Base-by-base conservation (phyloP, 2,113 vertebrate genomes). In the Formicarius rufipectus region DNA sequence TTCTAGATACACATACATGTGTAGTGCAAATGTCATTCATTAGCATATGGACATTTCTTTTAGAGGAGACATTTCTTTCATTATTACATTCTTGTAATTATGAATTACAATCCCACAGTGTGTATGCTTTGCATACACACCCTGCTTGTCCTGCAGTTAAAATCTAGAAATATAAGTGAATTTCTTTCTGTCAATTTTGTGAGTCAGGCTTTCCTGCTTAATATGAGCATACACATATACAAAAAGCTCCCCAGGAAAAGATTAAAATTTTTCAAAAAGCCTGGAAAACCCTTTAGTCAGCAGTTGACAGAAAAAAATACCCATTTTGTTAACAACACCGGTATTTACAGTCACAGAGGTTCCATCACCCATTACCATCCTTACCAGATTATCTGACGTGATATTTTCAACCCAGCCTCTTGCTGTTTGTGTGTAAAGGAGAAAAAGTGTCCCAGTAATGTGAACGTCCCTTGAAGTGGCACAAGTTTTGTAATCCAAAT, bases 291-390 rank as follows among this genome's bases (percentile, higher is more conserved):
- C 71, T 90, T 73, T 59, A 42, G 59, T 66, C 55, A 84, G 45
- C 35, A 71, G 35, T 31, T 92, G 81, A 30, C 64, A 84, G 60
- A 89, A 71, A 1, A 1, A 45, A 81, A 62, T 39, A 68, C 13
- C 68, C 24, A n/a, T 86, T 95, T 95, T 0, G 0, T 33, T 33
- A 39, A 25, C 14, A 69, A 6, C 52, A 27, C 30, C 20, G 27
- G 10, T n/a, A 2, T 47, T 62, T 50, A 37, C 6, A 20, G 42
- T 59, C 81, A 58, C 64, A 89, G 72, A 74, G 18, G 17, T 75
- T 68, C 33, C 42, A 16, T 60, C 37, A 45, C 33, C n/a, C 0
- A 0, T n/a, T n/a, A 35, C 49, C 3, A 2, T 56, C 69, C 37
- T 77, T 39, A 80, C 6, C 33, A 62, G 23, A 30, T 58, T 56